phyloP scores from a whole-genome alignment of 2,113 vertebrate species.

The Thamnaconus septentrionalis region DNA sequence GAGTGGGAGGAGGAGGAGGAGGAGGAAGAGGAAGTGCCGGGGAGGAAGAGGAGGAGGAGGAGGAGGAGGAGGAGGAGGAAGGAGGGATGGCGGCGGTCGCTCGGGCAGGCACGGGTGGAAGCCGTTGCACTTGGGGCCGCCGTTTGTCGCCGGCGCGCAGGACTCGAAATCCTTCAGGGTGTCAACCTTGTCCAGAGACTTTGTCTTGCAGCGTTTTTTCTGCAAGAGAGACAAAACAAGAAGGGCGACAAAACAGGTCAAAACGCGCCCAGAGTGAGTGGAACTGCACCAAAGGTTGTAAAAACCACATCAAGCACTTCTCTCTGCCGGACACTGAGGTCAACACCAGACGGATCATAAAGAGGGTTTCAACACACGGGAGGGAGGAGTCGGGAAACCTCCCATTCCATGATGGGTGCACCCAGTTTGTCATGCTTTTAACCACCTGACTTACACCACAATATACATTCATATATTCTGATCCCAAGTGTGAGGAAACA shows the following conservation, averaged over 20 bases:
- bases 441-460: not conserved
- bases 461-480: no score
- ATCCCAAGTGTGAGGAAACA: no score
- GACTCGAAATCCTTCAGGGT: conserved; percentile 78
- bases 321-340: not conserved
- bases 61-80: conserved; percentile 70
- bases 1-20: conserved; percentile 51
- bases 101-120: conserved; percentile 81
- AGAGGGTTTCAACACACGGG: conserved; percentile 4
- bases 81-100: conserved; percentile 69
- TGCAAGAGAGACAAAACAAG: conserved; percentile 49
- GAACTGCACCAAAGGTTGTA: not conserved
- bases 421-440: not conserved
- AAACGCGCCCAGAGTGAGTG: not conserved
- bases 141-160: conserved; percentile 74
- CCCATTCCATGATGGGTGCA: not conserved
- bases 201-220: conserved; percentile 95
- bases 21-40: conserved; percentile 74
- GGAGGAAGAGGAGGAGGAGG: conserved; percentile 50
- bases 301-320: conserved; percentile 37
- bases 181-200: conserved; percentile 87
- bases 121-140: conserved; percentile 81
- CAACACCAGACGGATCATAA: conserved; percentile 19
- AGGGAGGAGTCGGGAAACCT: not conserved
- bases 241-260: not conserved